These are phyloP conservation scores for Punctoribates punctum DNA, from an alignment of 2,888 invertebrate genomes.

Conservation along the genomic window DNA sequence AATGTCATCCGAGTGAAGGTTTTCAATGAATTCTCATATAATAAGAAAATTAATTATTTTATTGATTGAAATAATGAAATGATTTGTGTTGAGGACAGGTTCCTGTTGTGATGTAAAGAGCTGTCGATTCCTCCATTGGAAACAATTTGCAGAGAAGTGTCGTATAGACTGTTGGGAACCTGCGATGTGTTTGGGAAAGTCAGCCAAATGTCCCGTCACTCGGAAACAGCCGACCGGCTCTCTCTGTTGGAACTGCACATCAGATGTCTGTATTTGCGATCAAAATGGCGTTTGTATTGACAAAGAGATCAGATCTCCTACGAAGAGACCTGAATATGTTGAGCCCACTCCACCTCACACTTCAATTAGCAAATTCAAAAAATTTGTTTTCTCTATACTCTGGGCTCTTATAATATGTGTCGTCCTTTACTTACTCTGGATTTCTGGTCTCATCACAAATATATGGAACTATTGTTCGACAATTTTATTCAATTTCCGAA, in stretches of 20 bases:
- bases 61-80: neutral
- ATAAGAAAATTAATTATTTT: neutral
- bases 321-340: neutral
- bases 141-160: neutral
- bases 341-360: neutral
- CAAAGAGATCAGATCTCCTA: neutral
- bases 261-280: neutral
- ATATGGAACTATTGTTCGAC: too few relatives aligned
- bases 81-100: neutral
- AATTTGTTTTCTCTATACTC: neutral
- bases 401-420: neutral
- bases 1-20: neutral
- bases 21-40: neutral
- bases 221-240: neutral
- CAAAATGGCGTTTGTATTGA: neutral
- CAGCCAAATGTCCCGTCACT: slow-evolving; percentile 4
- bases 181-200: neutral
- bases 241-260: neutral
- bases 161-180: slow-evolving; percentile 3
- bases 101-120: neutral
- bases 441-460: too few relatives aligned
- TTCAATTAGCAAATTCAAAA: too few relatives aligned
- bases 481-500: too few relatives aligned
- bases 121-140: neutral
- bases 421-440: neutral